These are phyloP conservation scores for Drosophila subquinaria DNA, from an alignment of 2,888 invertebrate species.

Conservation along the genomic window DNA sequence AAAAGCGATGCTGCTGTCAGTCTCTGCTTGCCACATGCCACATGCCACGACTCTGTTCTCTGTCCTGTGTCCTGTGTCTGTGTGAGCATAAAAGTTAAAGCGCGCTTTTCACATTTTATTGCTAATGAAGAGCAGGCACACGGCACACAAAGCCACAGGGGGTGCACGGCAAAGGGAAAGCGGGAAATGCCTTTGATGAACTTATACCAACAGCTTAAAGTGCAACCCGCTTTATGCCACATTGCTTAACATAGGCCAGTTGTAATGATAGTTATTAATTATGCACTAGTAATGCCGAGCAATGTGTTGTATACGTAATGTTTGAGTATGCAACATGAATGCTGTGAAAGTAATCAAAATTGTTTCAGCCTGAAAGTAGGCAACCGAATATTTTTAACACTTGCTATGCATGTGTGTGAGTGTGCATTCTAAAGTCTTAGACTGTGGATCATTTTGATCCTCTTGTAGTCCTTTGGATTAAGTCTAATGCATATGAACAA, in stretches of 20 bases:
- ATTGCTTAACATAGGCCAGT: slow-evolving; percentile 1
- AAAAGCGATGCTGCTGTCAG: slow-evolving; percentile 16
- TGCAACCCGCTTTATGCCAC: slow-evolving; percentile 12
- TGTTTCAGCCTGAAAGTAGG: slow-evolving; percentile 29
- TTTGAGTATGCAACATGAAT: slow-evolving; percentile 26
- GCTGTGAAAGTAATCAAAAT: slow-evolving; percentile 13
- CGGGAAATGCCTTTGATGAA: slow-evolving; percentile 32
- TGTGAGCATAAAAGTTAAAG: slow-evolving; percentile 21
- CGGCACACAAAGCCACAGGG: slow-evolving; percentile 17
- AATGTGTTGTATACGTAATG: slow-evolving; percentile 48
- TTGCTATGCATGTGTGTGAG: no score
- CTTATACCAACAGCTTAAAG: slow-evolving; percentile 30
- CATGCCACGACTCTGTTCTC: not conserved
- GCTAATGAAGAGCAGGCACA: slow-evolving; percentile 62
- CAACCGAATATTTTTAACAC: slow-evolving; percentile 14
- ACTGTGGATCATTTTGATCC: no score
- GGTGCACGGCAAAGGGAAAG: not conserved
- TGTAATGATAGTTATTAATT: slow-evolving; percentile 42
- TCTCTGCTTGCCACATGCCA: slow-evolving; percentile 5
- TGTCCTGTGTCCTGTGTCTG: not conserved
- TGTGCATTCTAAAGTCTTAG: no score
- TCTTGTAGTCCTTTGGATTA: slow-evolving; percentile 14
- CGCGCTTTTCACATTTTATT: slow-evolving; percentile 43
- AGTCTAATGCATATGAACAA: slow-evolving; percentile 22
- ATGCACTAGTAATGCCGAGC: slow-evolving; percentile 25